Evolutionary conservation across 1,140 invertebrate genomes (phyloP).

Genomic region (Calephelis virginiensis): DNA sequence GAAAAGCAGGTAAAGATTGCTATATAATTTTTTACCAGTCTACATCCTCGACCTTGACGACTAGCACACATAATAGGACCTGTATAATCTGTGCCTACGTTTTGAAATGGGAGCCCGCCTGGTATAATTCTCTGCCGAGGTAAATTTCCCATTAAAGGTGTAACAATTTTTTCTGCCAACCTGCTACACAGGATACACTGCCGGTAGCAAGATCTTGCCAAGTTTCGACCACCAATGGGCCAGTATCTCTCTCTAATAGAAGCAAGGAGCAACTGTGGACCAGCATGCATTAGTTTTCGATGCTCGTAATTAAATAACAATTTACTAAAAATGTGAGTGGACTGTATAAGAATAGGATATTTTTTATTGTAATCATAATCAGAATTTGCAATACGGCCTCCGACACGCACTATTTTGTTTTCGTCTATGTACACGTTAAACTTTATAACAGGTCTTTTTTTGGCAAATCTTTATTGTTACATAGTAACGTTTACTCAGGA

Average conservation of each 20-base stretch:
- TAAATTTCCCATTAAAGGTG: neutral
- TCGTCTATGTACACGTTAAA: conserved; percentile 25
- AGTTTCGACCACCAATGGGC: neutral
- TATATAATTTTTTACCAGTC: neutral
- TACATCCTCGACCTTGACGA: too few relatives aligned
- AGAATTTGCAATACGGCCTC: conserved; percentile 28
- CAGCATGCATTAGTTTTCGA: neutral
- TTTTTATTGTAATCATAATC: conserved; percentile 30
- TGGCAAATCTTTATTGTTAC: conserved; percentile 16
- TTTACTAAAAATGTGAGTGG: conserved; percentile 25
- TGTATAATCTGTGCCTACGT: too few relatives aligned
- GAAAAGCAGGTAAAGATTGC: too few relatives aligned
- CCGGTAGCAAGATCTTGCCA: too few relatives aligned
- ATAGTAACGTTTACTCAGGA: neutral
- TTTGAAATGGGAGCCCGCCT: too few relatives aligned
- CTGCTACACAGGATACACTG: too few relatives aligned
- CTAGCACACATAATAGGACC: too few relatives aligned
- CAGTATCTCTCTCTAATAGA: conserved; percentile 1
- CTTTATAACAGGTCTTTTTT: conserved; percentile 18
- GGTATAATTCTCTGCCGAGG: neutral
- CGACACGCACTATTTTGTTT: conserved; percentile 25
- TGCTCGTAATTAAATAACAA: neutral
- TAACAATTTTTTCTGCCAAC: neutral
- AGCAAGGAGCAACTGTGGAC: neutral
- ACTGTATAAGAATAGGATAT: conserved; percentile 30